These are phyloP conservation scores for Myiothlypis chrysogaster DNA, from an alignment of 2,797 vertebrate species.

Conservation along the genomic window DNA sequence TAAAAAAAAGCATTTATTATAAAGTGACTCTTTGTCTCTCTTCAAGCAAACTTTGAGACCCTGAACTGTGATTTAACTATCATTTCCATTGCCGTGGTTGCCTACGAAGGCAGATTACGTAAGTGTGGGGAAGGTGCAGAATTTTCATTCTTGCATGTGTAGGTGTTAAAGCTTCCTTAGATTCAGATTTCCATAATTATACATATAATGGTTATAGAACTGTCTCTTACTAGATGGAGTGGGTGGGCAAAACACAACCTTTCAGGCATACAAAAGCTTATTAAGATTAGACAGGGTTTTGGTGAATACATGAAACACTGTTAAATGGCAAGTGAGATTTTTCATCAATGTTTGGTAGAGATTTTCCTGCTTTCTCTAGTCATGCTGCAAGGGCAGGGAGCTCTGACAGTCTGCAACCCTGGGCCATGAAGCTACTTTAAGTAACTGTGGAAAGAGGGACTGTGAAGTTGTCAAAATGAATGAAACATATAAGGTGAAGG, in stretches of 20 bases:
- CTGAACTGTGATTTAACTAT: background rate
- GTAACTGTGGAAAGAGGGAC: background rate
- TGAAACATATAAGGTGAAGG: background rate
- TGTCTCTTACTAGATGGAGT: background rate
- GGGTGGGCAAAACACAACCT: background rate
- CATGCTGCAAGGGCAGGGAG: background rate
- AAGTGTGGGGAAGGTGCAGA: background rate
- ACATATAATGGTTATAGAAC: background rate
- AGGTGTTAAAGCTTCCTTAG: background rate
- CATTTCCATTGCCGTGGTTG: background rate
- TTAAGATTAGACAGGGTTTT: background rate
- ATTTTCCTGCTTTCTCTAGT: background rate
- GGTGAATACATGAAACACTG: background rate
- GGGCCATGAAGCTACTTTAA: background rate
- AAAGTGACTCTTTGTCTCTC: background rate
- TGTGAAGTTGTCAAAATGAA: background rate
- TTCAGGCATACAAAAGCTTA: background rate
- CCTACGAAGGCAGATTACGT: accelerated
- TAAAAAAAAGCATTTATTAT: background rate
- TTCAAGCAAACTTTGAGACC: background rate
- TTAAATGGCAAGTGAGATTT: background rate
- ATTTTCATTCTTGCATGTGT: background rate
- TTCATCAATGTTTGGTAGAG: background rate
- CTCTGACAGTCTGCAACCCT: background rate
- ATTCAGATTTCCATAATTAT: background rate